Evolutionary conservation across 2,797 vertebrate species (phyloP).

Genomic region (Helarctos malayanus): DNA sequence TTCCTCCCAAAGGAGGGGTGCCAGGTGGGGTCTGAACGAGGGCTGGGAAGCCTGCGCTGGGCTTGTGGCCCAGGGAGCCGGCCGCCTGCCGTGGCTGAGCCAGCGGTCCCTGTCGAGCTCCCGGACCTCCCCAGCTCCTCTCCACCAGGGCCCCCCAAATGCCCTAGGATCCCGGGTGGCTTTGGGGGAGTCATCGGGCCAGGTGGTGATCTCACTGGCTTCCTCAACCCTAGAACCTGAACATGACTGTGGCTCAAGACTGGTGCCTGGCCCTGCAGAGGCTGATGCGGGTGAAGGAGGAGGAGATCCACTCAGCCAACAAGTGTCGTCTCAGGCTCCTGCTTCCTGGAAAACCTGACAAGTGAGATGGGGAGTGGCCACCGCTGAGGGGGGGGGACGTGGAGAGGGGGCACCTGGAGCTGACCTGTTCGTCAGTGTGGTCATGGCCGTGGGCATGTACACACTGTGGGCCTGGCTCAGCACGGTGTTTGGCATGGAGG

Average conservation of each 20-base stretch:
- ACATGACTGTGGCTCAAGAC: conserved; percentile 97
- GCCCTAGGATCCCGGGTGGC: neutral
- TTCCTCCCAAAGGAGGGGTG: neutral
- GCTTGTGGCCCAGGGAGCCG: fast-evolving
- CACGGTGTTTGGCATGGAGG: fast-evolving
- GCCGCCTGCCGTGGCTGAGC: neutral
- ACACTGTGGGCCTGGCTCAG: fast-evolving
- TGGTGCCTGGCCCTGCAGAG: conserved; percentile 98
- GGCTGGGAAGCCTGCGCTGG: neutral
- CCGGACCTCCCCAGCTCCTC: fast-evolving
- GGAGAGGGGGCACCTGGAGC: fast-evolving
- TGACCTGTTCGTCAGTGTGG: fast-evolving
- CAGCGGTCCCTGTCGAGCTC: neutral
- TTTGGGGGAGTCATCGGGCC: fast-evolving
- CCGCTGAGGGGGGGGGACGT: fast-evolving
- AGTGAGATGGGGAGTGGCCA: conserved; percentile 90
- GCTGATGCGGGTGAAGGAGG: conserved; percentile 97
- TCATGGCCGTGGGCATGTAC: neutral
- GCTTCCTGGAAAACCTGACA: conserved; percentile 96
- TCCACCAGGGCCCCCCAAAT: fast-evolving
- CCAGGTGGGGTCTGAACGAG: neutral
- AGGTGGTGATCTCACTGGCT: neutral
- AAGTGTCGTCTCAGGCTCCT: conserved; percentile 97
- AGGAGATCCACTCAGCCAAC: conserved; percentile 98
- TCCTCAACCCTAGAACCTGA: conserved; percentile 93